Evolutionary conservation across 2,113 vertebrate species (phyloP).

Genomic region (Pelusios castaneus): DNA sequence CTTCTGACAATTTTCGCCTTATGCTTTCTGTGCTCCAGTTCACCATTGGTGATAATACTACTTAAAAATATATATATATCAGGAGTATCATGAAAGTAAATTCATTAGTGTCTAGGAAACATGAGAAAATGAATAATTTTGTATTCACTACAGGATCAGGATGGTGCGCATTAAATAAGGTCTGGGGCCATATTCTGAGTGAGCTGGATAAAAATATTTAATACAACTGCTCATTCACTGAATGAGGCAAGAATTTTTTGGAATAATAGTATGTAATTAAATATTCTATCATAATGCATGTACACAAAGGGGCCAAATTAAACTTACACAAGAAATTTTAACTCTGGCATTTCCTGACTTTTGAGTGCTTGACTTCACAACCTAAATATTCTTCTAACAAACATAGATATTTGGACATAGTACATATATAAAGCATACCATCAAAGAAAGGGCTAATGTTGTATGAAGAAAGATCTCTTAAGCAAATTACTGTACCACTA

Average conservation of each 20-base stretch:
- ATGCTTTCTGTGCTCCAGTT: neutral
- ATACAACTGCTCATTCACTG: neutral
- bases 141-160: neutral
- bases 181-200: neutral
- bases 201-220: neutral
- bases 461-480: constrained; percentile 1
- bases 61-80: no score
- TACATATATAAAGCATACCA: neutral
- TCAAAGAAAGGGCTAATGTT: constrained; percentile 43
- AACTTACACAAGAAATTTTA: neutral
- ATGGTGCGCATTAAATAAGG: neutral
- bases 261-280: neutral
- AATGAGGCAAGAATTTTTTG: neutral
- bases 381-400: neutral
- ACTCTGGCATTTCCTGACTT: neutral
- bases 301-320: neutral
- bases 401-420: neutral
- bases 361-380: neutral
- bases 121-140: neutral
- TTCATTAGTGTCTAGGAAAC: neutral
- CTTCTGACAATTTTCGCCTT: neutral
- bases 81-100: neutral
- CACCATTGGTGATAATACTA: no score
- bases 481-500: neutral
- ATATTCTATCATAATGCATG: neutral